Base-by-base conservation (phyloP, 2,888 invertebrate genomes). In the Trissolcus brochymenae region DNA sequence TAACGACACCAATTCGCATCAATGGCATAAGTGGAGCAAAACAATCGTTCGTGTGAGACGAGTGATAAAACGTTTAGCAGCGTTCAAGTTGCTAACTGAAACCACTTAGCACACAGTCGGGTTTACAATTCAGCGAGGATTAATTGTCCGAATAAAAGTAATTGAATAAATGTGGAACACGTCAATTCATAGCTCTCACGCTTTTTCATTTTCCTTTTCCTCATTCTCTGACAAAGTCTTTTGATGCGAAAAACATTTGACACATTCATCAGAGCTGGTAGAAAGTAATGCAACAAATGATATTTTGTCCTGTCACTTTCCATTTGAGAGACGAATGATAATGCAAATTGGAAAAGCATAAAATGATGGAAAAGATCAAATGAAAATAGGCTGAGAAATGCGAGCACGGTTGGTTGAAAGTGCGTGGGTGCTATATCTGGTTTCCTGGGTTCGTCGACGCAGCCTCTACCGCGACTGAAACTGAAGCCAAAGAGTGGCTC, bases 401-500 rank as follows among this genome's bases (percentile, higher is more conserved):
- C 41, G 60, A 65, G 57, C 64, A 53, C 11, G 66, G 79, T 77
- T 60, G 40, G 81, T 74, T 76, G 66, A 79, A 81, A 81, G 79
- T 62, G 81, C 79, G 81, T 79, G 79, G 81, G 78, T 51, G 81
- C 16, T 16, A 14, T 84, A 83, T 84, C 84, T 81, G 81, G 82
- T 85, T 85, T 83, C 35, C 84, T 65, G 65, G 65, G 74, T 59
- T 62, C 70, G 66, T 57, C 57, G 61, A 68, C 56, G 70, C 59
- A 65, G 70, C 71, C 67, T 78, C 82, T 73, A 67, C 62, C 59
- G 35, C 35, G 68, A 81, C 77, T 80, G 85, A 87, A 87, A 87
- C 85, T 82, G 87, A 86, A 87, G 84, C 86, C 85, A 82, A 83
- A 84, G 82, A 86, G 83, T 80, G 81, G 80, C 85, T 85, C 87